Percentiles rank a stretch among this genome's conserved stretches.
phyloP scores from a whole-genome alignment of 2,113 vertebrate genomes.

The Sebastes fasciatus region DNA sequence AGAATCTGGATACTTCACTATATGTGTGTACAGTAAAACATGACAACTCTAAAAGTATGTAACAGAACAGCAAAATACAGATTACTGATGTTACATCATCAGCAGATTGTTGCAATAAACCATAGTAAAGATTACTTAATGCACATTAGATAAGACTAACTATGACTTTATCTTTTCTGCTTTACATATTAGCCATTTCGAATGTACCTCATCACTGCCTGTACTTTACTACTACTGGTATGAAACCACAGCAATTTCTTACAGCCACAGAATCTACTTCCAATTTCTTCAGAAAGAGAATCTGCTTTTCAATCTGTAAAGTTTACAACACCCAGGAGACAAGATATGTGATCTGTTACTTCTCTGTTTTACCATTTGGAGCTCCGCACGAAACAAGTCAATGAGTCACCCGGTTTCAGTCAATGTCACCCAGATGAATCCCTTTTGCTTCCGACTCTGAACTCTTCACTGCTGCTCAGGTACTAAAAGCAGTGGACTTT shows the following conservation, averaged over 20 bases:
- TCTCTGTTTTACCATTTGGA: slow-evolving; percentile 14
- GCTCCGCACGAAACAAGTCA: neutral
- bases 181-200: neutral
- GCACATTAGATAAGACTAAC: neutral
- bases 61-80: neutral
- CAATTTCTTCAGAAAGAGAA: neutral
- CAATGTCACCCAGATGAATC: slow-evolving; percentile 21
- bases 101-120: neutral
- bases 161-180: slow-evolving; percentile 3
- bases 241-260: neutral
- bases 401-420: slow-evolving; percentile 20
- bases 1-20: too few relatives aligned
- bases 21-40: neutral
- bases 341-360: neutral
- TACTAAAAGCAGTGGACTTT: slow-evolving; percentile 59
- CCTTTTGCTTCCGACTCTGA: slow-evolving; percentile 37
- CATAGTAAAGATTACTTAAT: neutral
- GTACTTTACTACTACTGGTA: neutral
- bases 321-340: neutral
- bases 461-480: slow-evolving; percentile 46
- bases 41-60: neutral
- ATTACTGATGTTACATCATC: slow-evolving; percentile 1
- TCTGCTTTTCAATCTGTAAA: neutral
- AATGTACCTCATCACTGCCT: neutral
- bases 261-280: neutral